A percentile compares a stretch with the other conserved stretches of the same genome.
Evolutionary conservation across 2,797 vertebrate species (phyloP).

Genomic region (Thalassophryne amazonica): DNA sequence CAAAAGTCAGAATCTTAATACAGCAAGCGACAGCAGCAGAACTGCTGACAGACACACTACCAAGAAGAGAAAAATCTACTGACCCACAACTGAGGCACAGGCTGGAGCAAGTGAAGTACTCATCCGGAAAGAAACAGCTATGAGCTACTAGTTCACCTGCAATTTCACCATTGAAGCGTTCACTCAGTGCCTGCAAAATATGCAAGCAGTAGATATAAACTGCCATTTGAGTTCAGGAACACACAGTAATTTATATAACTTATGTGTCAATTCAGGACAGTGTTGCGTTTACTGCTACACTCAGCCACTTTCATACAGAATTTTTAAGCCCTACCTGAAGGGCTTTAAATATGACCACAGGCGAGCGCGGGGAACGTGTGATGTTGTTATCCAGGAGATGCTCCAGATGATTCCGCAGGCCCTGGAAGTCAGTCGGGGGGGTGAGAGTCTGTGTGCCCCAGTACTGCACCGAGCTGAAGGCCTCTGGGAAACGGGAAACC

Average conservation of each 20-base stretch:
- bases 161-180: conserved; percentile 96
- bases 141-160: conserved; percentile 90
- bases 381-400: conserved; percentile 92
- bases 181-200: conserved; percentile 86
- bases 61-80: conserved; percentile 53
- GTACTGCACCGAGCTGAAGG: conserved; percentile 95
- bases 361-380: conserved; percentile 90
- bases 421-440: conserved; percentile 92
- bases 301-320: neutral
- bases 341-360: conserved; percentile 92
- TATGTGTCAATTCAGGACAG: neutral
- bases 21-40: neutral
- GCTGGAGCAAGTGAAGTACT: conserved; percentile 97
- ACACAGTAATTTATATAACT: no score
- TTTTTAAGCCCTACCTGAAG: conserved; percentile 80
- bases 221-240: neutral
- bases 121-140: conserved; percentile 97
- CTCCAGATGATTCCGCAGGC: conserved; percentile 86
- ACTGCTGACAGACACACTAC: neutral
- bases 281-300: neutral
- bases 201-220: neutral
- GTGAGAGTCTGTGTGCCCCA: conserved; percentile 92
- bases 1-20: neutral
- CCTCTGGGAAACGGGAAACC: conserved; percentile 91
- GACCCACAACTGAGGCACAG: conserved; percentile 96